phyloP scores from a whole-genome alignment of 2,888 invertebrate genomes.

The Dichetophora obliterata region DNA sequence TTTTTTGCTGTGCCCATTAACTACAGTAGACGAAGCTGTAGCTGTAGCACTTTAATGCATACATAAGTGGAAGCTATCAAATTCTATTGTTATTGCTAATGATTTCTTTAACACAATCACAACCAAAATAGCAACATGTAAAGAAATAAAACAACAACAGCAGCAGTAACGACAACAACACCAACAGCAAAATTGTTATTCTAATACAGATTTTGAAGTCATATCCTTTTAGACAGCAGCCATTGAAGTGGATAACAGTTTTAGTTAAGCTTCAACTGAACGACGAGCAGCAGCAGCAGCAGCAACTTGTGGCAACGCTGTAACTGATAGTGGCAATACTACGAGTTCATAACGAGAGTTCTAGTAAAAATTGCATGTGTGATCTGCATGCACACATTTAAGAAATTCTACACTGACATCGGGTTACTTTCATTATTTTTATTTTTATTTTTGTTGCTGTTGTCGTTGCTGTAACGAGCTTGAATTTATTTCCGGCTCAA shows the following conservation, averaged over 20 bases:
- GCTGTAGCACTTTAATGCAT: no score
- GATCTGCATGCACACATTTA: no score
- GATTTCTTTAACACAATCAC: conserved; percentile 29
- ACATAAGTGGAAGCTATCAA: conserved; percentile 8
- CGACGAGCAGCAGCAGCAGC: background rate
- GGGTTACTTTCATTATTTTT: background rate
- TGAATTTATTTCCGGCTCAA: background rate
- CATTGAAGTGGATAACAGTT: background rate
- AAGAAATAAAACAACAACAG: background rate
- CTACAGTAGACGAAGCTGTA: no score
- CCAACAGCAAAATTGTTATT: background rate
- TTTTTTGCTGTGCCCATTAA: no score
- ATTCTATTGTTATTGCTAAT: conserved; percentile 41
- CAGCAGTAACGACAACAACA: background rate
- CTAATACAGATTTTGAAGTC: background rate
- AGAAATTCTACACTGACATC: no score
- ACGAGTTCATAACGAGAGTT: no score
- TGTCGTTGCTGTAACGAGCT: background rate
- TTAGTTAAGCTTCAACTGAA: background rate
- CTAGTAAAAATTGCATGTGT: no score
- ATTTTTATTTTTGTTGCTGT: background rate
- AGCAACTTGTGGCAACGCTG: background rate
- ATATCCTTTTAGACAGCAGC: no score
- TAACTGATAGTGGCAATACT: no score
- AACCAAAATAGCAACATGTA: background rate